Conservation (phyloP, 2,888 invertebrate genomes). For the Drosophila melanocephala region DNA sequence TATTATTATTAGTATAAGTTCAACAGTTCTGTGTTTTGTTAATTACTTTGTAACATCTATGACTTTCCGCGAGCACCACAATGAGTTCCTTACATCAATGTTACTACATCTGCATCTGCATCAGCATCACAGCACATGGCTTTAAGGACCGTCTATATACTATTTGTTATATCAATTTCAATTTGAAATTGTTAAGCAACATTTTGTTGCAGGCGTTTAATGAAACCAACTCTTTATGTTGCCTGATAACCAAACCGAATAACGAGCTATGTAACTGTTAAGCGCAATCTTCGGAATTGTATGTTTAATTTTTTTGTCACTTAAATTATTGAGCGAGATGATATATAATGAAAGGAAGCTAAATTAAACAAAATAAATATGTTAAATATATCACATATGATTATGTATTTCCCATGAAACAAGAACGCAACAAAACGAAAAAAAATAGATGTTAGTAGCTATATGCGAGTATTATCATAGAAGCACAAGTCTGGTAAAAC, state of each 20-base stretch:
- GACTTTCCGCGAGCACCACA: constrained; percentile 57
- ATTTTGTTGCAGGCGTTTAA: constrained; percentile 3
- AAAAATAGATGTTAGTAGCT: constrained; percentile 46
- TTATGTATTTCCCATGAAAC: constrained; percentile 47
- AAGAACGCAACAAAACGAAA: constrained; percentile 33
- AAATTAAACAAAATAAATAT: constrained; percentile 33
- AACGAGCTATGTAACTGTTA: constrained; percentile 34
- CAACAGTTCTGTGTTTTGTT: constrained; percentile 60
- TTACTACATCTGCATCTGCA: constrained; percentile 54
- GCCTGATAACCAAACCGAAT: constrained; percentile 17
- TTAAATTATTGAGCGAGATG: constrained; percentile 49
- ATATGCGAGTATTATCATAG: constrained; percentile 48
- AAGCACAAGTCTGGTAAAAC: constrained; percentile 30
- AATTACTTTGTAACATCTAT: constrained; percentile 59
- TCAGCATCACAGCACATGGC: constrained; percentile 41
- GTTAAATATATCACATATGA: constrained; percentile 45
- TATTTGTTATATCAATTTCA: constrained; percentile 56
- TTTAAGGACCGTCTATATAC: constrained; percentile 33
- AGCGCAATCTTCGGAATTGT: constrained; percentile 28
- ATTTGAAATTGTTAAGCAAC: constrained; percentile 49
- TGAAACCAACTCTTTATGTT: constrained; percentile 16
- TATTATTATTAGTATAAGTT: constrained; percentile 39
- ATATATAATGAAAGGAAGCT: constrained; percentile 53
- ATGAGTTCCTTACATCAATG: constrained; percentile 73
- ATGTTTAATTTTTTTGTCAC: constrained; percentile 38